Base-by-base conservation (phyloP, 2,113 vertebrate genomes). In the Addax nasomaculatus region DNA sequence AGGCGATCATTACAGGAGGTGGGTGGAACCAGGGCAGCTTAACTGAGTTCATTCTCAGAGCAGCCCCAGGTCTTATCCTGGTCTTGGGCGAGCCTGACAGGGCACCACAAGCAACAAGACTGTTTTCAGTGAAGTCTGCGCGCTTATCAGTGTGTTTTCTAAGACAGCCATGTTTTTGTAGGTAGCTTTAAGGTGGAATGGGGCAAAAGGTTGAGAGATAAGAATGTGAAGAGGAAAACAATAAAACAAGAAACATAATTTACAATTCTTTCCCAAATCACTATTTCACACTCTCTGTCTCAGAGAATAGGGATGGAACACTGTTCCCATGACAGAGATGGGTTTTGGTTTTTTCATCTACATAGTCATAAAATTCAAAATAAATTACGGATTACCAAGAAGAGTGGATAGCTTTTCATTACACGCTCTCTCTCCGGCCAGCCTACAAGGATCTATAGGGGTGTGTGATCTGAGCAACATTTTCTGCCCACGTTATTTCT, bases 51-150 rank as follows among this genome's bases (percentile, higher is more conserved):
- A 70, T 89, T 94, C 87, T 92, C 87, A 81, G 51, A 96, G 19
- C n/a, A 6, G 91, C 89, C 27, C 58, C 67, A 92, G 60, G 29
- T 21, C 94, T 84, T 55, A 17, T 60, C 91, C 73, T 89, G 17
- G 58, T 85, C 92, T 55, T 83, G 47, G 90, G 51, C n/a, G 21
- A 79, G 0, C 8, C 95, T 97, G 97, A 95, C 95, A 97, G 89
- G 33, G 93, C 43, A 79, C 92, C 49, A 25, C 62, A 93, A 95
- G 60, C 13, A 51, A 53, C 45, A 76, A 96, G 97, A 96, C 57
- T 27, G 70, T 55, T 95, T 93, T 86, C 62, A 27, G 85, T 62
- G 30, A n/a, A 0, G 39, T 92, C 47, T 11, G 0, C 5, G 25
- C 33, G 96, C 30, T 90, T 57, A 29, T 93, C 98, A 85, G 64